Percentiles rank a stretch among this genome's conserved stretches.
Evolutionary conservation across 2,888 invertebrate species (phyloP).

Genomic region (Melanargia galathea): DNA sequence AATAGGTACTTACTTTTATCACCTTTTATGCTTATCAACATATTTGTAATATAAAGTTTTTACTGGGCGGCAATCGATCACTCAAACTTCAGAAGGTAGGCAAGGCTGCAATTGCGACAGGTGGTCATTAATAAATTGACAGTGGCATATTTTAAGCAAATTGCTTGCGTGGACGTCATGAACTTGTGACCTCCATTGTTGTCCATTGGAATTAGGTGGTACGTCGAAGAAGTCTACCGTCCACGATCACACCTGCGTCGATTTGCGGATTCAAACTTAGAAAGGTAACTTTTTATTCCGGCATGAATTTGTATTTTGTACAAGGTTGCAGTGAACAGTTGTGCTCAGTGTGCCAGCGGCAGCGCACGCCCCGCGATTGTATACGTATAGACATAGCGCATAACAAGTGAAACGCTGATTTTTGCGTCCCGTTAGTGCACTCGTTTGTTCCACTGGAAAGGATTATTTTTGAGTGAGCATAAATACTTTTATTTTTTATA

Average conservation of each 20-base stretch:
- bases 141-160: constrained; percentile 27
- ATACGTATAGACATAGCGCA: no score
- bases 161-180: constrained; percentile 32
- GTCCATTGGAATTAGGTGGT: constrained; percentile 10
- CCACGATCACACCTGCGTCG: constrained; percentile 23
- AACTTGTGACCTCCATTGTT: constrained; percentile 39
- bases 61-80: no score
- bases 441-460: constrained; percentile 43
- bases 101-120: no score
- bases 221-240: constrained; percentile 22
- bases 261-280: constrained; percentile 73
- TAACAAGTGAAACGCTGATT: constrained; percentile 37
- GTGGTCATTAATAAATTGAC: no score
- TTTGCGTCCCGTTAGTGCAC: constrained; percentile 47
- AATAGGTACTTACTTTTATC: no score
- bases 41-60: no score
- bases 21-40: no score
- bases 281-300: constrained; percentile 75
- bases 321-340: constrained; percentile 67
- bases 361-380: constrained; percentile 51
- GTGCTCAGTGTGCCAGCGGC: constrained; percentile 61
- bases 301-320: constrained; percentile 61
- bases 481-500: constrained; percentile 33
- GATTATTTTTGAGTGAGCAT: constrained; percentile 48
- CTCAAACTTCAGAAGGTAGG: no score